phyloP scores from a whole-genome alignment of 2,888 invertebrate species.

The Drosophila sordidula region DNA sequence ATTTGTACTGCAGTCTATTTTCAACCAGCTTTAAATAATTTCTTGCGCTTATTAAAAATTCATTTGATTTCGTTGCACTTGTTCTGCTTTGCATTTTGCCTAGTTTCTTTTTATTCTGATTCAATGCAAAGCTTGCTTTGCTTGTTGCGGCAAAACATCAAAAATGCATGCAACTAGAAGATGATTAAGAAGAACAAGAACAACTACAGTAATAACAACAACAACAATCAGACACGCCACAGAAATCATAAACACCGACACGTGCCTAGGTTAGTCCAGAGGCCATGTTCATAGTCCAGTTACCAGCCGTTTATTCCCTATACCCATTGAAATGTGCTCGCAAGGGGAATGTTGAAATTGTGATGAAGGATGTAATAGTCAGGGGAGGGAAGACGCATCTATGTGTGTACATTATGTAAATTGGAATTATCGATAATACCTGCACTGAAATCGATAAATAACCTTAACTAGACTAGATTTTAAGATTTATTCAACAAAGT shows the following conservation, averaged over 20 bases:
- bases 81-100: not conserved
- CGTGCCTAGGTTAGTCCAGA: conserved; percentile 61
- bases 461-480: no score
- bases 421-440: no score
- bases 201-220: not conserved
- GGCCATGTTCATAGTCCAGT: conserved; percentile 41
- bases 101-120: conserved; percentile 35
- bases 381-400: no score
- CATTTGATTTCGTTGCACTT: conserved; percentile 27
- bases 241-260: conserved; percentile 70
- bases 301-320: conserved; percentile 13
- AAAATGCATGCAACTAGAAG: conserved; percentile 57
- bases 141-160: conserved; percentile 47
- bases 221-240: conserved; percentile 7
- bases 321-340: no score
- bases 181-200: not conserved
- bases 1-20: not conserved
- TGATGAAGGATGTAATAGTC: no score
- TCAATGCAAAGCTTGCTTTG: conserved; percentile 51
- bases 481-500: no score
- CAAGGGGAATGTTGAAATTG: not conserved
- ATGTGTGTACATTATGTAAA: no score
- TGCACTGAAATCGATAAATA: no score
- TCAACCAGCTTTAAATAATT: not conserved
- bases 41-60: conserved; percentile 22